phyloP scores from a whole-genome alignment of 2,888 invertebrate genomes.

The Cephus spinipes region DNA sequence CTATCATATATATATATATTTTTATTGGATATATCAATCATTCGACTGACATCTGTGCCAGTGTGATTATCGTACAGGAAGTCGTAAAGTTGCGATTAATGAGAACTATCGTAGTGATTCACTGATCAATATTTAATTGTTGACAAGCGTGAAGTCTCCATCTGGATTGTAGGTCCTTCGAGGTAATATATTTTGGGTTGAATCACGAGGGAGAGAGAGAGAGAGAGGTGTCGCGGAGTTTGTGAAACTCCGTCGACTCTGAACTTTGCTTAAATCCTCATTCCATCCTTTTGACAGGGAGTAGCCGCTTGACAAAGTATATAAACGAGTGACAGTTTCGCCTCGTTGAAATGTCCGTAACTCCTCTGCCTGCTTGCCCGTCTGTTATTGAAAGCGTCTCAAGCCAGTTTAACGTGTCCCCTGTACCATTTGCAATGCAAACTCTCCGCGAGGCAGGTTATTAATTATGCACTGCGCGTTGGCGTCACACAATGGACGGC shows the following conservation, averaged over 20 bases:
- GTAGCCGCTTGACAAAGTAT: neutral
- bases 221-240: neutral
- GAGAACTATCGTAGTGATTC: neutral
- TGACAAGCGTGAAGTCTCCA: neutral
- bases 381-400: neutral
- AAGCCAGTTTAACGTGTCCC: neutral
- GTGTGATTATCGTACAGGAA: neutral
- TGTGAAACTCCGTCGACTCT: neutral
- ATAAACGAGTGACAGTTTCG: conserved; percentile 20
- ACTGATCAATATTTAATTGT: neutral
- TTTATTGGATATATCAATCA: neutral
- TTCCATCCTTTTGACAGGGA: neutral
- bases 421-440: conserved; percentile 54
- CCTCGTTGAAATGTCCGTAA: neutral
- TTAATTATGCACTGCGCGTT: conserved; percentile 54
- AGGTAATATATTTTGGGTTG: neutral
- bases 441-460: conserved; percentile 38
- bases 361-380: neutral
- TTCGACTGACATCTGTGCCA: neutral
- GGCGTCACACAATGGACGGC: conserved; percentile 45
- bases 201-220: neutral
- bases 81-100: neutral
- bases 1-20: neutral
- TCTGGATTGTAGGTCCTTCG: neutral
- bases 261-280: neutral